Evolutionary conservation across 2,113 vertebrate species (phyloP).

Genomic region (Sialia sialis): DNA sequence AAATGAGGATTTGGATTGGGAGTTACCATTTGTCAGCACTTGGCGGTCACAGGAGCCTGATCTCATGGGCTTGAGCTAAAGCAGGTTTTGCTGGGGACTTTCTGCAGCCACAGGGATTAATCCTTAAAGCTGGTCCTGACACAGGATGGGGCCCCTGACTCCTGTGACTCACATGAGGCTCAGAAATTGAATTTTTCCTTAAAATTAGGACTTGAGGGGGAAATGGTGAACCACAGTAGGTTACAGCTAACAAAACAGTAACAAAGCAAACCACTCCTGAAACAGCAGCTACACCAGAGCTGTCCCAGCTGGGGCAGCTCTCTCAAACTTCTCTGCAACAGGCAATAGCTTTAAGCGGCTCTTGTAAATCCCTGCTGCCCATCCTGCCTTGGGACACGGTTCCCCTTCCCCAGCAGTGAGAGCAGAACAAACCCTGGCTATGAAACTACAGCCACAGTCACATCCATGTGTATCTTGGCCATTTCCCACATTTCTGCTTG

Average conservation of each 20-base stretch:
- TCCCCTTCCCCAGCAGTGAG: neutral
- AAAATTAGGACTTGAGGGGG: neutral
- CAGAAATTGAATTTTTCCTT: neutral
- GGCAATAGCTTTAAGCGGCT: neutral
- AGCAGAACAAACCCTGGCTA: neutral
- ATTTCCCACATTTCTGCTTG: neutral
- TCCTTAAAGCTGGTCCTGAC: neutral
- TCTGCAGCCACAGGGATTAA: neutral
- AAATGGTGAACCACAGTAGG: neutral
- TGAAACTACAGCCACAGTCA: neutral
- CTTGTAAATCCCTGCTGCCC: neutral
- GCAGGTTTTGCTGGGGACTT: neutral
- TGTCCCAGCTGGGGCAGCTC: neutral
- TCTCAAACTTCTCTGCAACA: neutral
- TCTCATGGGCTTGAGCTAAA: neutral
- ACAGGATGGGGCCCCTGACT: neutral
- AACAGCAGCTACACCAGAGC: neutral
- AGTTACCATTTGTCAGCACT: neutral
- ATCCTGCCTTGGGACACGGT: neutral
- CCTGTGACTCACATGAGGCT: neutral
- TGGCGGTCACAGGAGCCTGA: neutral
- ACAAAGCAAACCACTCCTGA: neutral
- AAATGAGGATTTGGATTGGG: neutral
- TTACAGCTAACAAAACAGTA: neutral
- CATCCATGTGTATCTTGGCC: fast-evolving